phyloP scores from a whole-genome alignment of 2,888 invertebrate genomes.

The Seladonia tumulorum region DNA sequence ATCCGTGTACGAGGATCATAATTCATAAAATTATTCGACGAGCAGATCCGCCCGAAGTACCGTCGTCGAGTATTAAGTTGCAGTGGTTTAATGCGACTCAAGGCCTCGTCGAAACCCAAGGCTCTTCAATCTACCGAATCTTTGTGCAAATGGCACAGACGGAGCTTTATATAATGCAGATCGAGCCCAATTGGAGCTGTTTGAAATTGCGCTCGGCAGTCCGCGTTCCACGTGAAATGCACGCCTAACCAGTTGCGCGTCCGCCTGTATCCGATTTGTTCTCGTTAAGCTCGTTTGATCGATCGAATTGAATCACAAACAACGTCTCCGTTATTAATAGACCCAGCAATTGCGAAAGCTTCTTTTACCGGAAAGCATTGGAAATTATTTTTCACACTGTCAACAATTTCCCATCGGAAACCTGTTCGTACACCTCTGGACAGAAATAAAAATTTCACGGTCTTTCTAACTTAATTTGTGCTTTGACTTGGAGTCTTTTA shows the following conservation, averaged over 20 bases:
- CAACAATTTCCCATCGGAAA: not conserved
- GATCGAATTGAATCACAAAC: conserved; percentile 51
- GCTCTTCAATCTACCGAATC: conserved; percentile 32
- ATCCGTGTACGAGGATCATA: not conserved
- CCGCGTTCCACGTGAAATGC: conserved; percentile 43
- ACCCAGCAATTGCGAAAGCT: conserved; percentile 23
- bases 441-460: not conserved
- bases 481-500: not conserved
- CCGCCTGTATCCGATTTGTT: conserved; percentile 33
- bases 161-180: conserved; percentile 31
- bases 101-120: conserved; percentile 26
- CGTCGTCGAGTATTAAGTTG: not conserved
- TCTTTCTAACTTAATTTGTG: not conserved
- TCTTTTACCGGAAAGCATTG: not conserved
- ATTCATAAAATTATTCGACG: not conserved
- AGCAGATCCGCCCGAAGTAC: not conserved
- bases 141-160: conserved; percentile 10
- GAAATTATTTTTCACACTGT: not conserved
- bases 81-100: conserved; percentile 13
- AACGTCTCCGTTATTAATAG: conserved; percentile 33
- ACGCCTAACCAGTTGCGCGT: conserved; percentile 38
- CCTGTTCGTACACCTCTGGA: not conserved
- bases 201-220: conserved; percentile 6
- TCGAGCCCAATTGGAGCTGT: conserved; percentile 24
- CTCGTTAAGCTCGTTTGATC: conserved; percentile 50